Conservation (phyloP, 1,140 invertebrate genomes). For the Cherax destructor region DNA sequence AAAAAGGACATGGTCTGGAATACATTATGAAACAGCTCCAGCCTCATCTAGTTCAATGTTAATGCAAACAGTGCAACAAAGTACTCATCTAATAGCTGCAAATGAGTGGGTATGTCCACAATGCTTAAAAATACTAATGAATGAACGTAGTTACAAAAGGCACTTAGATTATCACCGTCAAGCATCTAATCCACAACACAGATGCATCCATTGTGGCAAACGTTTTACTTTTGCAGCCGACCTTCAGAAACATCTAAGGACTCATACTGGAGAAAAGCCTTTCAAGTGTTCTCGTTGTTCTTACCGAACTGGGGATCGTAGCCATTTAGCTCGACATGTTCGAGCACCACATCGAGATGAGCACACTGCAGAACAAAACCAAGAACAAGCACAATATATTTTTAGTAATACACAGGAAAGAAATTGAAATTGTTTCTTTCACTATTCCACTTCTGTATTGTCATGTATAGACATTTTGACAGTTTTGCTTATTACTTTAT, state of each 20-base stretch:
- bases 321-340: slow-evolving; percentile 61
- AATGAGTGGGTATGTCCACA: slow-evolving; percentile 41
- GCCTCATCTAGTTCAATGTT: slow-evolving; percentile 1
- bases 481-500: no score
- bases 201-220: slow-evolving; percentile 58
- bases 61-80: slow-evolving; percentile 12
- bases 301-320: slow-evolving; percentile 65
- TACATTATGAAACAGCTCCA: slow-evolving; percentile 2
- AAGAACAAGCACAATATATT: not conserved
- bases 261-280: slow-evolving; percentile 69
- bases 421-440: no score
- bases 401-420: not conserved
- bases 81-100: not conserved
- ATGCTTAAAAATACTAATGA: slow-evolving; percentile 44
- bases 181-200: slow-evolving; percentile 55
- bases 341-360: slow-evolving; percentile 25
- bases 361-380: not conserved
- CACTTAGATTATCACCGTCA: slow-evolving; percentile 64
- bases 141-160: slow-evolving; percentile 43
- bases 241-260: slow-evolving; percentile 66
- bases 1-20: slow-evolving; percentile 35
- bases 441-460: no score
- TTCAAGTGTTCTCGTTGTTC: slow-evolving; percentile 62
- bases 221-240: slow-evolving; percentile 61
- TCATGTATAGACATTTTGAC: no score